Evolutionary conservation across 2,797 vertebrate genomes (phyloP), one percentile per base, ranked within the genome.

Genomic region (Parotocinclus haroldoi): DNA sequence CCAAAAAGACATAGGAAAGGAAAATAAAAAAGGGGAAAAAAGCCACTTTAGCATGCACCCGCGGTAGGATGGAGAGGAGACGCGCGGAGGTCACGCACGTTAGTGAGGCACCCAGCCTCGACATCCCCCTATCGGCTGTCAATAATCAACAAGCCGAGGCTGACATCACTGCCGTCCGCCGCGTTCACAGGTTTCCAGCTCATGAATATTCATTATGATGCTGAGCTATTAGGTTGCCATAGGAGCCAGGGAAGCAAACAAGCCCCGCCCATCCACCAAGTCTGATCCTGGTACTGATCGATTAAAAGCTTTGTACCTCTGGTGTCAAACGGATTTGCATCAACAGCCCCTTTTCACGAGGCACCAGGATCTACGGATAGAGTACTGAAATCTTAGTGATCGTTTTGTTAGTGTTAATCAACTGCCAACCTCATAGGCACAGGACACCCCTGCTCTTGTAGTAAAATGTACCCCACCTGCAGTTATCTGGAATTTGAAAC

Each of bases 121-220:
- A 64, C 71, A 78, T 71, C 60, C 72, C 50, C 80, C 73, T 75
- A 46, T 63, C 80, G 81, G 82, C 76, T 85, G 81, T 82, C 83
- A 74, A 76, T 81, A 78, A 83, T 75, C 84, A 83, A 81, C 70
- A 82, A 83, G 72, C 76, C 80, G 77, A 84, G 79, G 84, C 87
- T 93, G 90, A 92, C 93, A 94, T 93, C 91, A 92, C 87, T 82
- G 87, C 54, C 58, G 89, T 89, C 88, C 83, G 89, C 88, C 89
- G 86, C 82, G 90, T 87, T 87, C 78, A 81, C 80, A 91, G 90
- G 87, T 82, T 88, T 52, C 91, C 82, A 89, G 87, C 83, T 86
- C 88, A 87, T 92, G 91, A 94, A 94, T 95, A 93, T 95, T 93
- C 93, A 93, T 91, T 90, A 92, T 92, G 91, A 92, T 91, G 91